phyloP scores from a whole-genome alignment of 2,888 invertebrate species.

The Lasioglossum oenotherae region DNA sequence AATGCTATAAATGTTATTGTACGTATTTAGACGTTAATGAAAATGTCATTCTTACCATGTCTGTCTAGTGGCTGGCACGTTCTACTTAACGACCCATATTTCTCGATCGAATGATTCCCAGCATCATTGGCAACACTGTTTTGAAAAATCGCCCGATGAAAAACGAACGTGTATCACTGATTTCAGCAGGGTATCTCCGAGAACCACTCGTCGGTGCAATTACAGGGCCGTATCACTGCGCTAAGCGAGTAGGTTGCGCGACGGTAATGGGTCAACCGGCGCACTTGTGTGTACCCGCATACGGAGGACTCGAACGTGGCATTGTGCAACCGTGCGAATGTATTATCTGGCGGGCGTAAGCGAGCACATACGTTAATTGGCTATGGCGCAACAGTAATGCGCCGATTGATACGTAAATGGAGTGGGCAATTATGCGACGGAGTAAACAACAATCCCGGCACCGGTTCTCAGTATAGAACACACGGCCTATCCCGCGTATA shows the following conservation, averaged over 20 bases:
- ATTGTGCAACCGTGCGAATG: constrained; percentile 28
- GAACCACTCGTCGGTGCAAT: neutral
- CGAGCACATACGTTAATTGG: constrained; percentile 67
- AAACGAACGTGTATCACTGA: neutral
- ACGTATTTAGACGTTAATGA: neutral
- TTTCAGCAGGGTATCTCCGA: neutral
- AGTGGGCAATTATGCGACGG: constrained; percentile 71
- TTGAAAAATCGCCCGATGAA: neutral
- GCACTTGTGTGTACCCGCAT: constrained; percentile 1
- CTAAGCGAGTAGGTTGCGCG: neutral
- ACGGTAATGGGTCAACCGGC: neutral
- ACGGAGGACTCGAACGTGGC: constrained; percentile 22
- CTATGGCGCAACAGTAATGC: constrained; percentile 68
- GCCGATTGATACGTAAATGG: constrained; percentile 75
- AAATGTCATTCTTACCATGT: neutral
- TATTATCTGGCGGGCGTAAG: constrained; percentile 42
- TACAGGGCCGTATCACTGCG: neutral
- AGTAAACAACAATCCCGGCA: constrained; percentile 68
- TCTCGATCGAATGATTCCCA: neutral
- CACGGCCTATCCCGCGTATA: neutral
- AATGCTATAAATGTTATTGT: neutral
- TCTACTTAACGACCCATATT: neutral
- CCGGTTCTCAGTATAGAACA: constrained; percentile 44
- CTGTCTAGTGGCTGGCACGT: neutral
- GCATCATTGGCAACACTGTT: neutral